phyloP scores from a whole-genome alignment of 2,888 invertebrate genomes.

The Aleiodes leptofemur region DNA sequence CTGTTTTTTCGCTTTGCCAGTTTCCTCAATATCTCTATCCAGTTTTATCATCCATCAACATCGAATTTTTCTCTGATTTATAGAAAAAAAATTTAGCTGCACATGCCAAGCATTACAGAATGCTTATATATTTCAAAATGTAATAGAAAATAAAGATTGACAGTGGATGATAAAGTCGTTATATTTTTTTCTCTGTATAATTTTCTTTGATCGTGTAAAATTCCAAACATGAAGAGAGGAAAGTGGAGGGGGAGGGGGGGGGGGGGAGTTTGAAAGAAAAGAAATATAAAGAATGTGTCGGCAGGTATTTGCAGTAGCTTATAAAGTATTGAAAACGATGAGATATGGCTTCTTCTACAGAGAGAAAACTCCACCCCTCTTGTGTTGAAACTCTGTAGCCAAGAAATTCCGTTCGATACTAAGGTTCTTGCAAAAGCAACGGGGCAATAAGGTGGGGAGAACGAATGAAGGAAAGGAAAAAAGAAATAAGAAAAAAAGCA shows the following conservation, averaged over 20 bases:
- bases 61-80: no score
- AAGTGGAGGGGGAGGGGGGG: neutral
- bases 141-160: slow-evolving; percentile 42
- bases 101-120: no score
- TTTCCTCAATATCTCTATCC: slow-evolving; percentile 20
- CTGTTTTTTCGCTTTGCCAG: neutral
- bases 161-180: slow-evolving; percentile 6
- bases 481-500: slow-evolving; percentile 1
- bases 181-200: slow-evolving; percentile 7
- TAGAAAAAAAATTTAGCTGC: no score
- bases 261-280: neutral
- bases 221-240: slow-evolving; percentile 4
- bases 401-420: slow-evolving; percentile 23
- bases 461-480: neutral
- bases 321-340: slow-evolving; percentile 22
- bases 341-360: slow-evolving; percentile 9
- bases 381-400: neutral
- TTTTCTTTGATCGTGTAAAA: slow-evolving; percentile 14
- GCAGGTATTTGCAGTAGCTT: slow-evolving; percentile 11
- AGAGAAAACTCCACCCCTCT: slow-evolving; percentile 15
- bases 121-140: slow-evolving; percentile 34
- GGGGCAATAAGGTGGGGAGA: neutral
- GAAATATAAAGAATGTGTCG: neutral
- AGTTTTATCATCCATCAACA: neutral
- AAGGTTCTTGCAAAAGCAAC: neutral